Evolutionary conservation across 2,113 vertebrate species (phyloP).

Genomic region (Hippocampus guttulatus): DNA sequence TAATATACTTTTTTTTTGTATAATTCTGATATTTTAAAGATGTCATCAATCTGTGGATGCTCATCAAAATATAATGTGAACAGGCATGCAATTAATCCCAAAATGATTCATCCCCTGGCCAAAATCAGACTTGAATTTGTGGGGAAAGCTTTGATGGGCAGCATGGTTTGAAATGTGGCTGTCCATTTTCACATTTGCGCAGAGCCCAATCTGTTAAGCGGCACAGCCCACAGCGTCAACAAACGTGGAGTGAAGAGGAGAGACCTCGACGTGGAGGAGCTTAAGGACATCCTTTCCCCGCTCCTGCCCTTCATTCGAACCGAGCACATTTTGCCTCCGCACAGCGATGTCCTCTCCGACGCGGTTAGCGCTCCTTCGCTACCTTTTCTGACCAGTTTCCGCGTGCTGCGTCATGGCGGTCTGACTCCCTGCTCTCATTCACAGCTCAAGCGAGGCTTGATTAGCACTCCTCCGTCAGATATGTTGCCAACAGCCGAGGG

Average conservation of each 20-base stretch:
- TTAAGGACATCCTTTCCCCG: slow-evolving; percentile 90
- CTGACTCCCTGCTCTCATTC: slow-evolving; percentile 18
- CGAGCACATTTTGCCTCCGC: slow-evolving; percentile 92
- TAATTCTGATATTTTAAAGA: too few relatives aligned
- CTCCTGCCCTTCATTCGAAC: slow-evolving; percentile 89
- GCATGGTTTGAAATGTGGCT: neutral
- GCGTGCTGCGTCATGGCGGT: slow-evolving; percentile 17
- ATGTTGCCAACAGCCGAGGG: slow-evolving; percentile 94
- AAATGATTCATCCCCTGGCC: too few relatives aligned
- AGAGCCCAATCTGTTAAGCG: slow-evolving; percentile 97
- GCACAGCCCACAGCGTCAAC: slow-evolving; percentile 97
- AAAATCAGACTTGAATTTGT: too few relatives aligned
- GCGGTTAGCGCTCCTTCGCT: slow-evolving; percentile 72
- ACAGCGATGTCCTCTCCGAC: slow-evolving; percentile 88
- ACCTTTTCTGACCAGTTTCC: neutral
- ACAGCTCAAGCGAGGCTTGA: slow-evolving; percentile 96
- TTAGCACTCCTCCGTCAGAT: slow-evolving; percentile 96
- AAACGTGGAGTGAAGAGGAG: slow-evolving; percentile 94
- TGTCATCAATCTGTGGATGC: too few relatives aligned
- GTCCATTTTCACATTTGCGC: slow-evolving; percentile 3
- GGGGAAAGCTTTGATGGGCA: too few relatives aligned
- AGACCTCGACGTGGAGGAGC: slow-evolving; percentile 94
- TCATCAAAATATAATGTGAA: too few relatives aligned
- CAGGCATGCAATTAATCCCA: too few relatives aligned
- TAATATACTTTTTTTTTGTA: too few relatives aligned